phyloP scores from a whole-genome alignment of 2,797 vertebrate genomes.

The Rhinoraja longicauda region DNA sequence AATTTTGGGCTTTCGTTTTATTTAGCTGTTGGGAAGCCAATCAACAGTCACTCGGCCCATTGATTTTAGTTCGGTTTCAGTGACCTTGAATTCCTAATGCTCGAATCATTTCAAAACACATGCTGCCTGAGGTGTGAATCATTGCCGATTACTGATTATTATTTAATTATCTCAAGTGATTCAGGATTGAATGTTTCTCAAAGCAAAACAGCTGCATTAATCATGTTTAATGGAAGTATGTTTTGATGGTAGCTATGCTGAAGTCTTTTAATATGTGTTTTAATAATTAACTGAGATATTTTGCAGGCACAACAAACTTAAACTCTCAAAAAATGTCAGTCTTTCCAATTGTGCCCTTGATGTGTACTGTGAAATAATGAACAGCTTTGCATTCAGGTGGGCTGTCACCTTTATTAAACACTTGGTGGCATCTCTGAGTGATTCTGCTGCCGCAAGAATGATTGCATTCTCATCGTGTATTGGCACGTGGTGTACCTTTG shows the following conservation, averaged over 20 bases:
- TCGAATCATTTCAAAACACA: neutral
- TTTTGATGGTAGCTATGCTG: neutral
- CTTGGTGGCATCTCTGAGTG: neutral
- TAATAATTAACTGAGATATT: constrained; percentile 13
- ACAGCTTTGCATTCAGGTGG: neutral
- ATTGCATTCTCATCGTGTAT: neutral
- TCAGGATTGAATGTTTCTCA: neutral
- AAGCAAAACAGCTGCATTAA: neutral
- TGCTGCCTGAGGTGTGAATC: neutral
- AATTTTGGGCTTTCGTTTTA: neutral
- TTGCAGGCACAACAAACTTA: neutral
- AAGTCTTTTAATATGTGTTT: neutral
- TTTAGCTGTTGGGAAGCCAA: neutral
- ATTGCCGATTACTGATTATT: neutral
- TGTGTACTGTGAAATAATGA: neutral
- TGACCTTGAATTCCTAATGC: neutral
- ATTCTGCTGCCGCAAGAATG: neutral
- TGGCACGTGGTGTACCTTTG: neutral
- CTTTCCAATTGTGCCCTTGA: neutral
- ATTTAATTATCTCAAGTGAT: neutral
- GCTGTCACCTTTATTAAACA: neutral
- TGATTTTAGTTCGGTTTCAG: neutral
- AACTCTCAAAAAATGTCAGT: neutral
- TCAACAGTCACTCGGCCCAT: neutral
- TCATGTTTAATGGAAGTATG: neutral